Percentiles rank a stretch among this genome's conserved stretches.
These are phyloP conservation scores for Eremophila alpestris DNA, from an alignment of 2,797 vertebrate species.

Conservation along the genomic window DNA sequence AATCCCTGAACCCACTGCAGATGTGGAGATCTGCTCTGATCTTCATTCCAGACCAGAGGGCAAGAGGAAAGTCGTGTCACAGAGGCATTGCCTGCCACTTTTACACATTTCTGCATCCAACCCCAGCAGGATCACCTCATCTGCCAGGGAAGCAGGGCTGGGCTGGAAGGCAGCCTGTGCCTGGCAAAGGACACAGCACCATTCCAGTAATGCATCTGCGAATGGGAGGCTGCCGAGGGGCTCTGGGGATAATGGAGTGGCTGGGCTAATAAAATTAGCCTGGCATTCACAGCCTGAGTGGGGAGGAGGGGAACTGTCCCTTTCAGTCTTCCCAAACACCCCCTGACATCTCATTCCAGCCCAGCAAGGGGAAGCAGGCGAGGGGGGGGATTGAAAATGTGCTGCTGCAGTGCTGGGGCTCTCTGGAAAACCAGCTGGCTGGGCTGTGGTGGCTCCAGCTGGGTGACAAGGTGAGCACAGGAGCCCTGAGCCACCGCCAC, in stretches of 20 bases:
- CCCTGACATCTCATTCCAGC: slow-evolving; percentile 34
- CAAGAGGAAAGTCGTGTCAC: neutral
- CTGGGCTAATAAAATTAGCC: slow-evolving; percentile 63
- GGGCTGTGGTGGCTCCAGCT: neutral
- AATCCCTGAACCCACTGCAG: neutral
- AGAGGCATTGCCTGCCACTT: neutral
- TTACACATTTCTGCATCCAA: rapidly evolving
- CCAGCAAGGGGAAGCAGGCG: neutral
- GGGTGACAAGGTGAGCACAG: neutral
- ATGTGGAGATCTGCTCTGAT: rapidly evolving
- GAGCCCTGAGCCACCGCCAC: neutral
- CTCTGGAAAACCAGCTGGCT: neutral
- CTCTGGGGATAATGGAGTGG: slow-evolving; percentile 44
- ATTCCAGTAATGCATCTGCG: slow-evolving; percentile 24
- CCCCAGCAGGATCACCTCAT: neutral
- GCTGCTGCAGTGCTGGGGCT: neutral
- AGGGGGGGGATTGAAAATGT: neutral
- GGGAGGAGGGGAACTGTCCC: slow-evolving; percentile 26
- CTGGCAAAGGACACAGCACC: neutral
- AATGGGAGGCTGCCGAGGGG: neutral
- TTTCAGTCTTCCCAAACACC: neutral
- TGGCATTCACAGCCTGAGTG: neutral
- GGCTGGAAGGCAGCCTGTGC: neutral
- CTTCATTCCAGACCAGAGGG: neutral
- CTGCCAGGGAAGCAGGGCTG: neutral